Evolutionary conservation across 2,888 invertebrate genomes (phyloP), one percentile per base, ranked within the genome.

Genomic region (Auanema sp.): DNA sequence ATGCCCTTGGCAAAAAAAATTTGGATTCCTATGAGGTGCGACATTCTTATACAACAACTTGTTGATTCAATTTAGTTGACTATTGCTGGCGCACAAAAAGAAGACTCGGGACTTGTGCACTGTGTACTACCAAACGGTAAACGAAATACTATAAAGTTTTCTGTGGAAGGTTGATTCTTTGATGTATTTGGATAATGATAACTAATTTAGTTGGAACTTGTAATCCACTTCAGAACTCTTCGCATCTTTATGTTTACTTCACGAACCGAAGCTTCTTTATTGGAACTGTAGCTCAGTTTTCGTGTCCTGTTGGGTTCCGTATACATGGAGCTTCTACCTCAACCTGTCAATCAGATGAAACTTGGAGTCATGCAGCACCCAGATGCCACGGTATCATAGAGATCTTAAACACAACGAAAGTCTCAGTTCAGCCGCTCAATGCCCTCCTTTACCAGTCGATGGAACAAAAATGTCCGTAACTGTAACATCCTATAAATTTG

Each of bases 311-410:
- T 3, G 82, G 80, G 1, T 75, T 73, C 54, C 62, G 63, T 5
- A 65, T 76, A 2, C 65, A 66, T 18, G 83, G 84, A 2, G 85
- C 85, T 1, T 74, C 79, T 40, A 85, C 85, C 59, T 91, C 95
- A 10, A 85, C 84, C 5, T 98, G 98, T 81, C 91, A 92, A 85
- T 91, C 90, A 71, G 92, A 93, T 84, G 96, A 95, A 0, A 90
- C 89, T 71, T 98, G 97, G 97, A 90, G 94, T 74, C 91, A 94
- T 85, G 90, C 91, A 0, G 85, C 93, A 61, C 97, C 97, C 0
- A 90, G 90, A 85, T 98, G 97, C 83, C 87, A 91, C 81, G 91
- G 92, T 92, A 33, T 49, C 41, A 24, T 6, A 24, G 3, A 8
- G 3, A 33, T 33, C 8, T 5, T 33, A 6, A 52, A 12, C 43